Conservation (phyloP, 2,888 invertebrate genomes). For the Lithosia quadra region DNA sequence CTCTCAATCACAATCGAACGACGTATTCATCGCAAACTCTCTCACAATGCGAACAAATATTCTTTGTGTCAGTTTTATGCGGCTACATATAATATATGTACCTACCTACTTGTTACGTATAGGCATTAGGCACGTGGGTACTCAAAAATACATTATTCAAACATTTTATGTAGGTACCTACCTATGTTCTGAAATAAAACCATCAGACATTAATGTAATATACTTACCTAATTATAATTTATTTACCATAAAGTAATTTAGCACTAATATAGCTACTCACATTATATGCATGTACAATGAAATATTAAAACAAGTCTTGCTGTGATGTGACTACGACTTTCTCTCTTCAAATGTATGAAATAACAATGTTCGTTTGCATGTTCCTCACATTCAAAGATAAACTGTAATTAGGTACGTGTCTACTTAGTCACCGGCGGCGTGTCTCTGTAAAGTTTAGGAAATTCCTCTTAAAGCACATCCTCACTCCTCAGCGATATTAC, state of each 20-base stretch:
- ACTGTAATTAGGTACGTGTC: slow-evolving; percentile 47
- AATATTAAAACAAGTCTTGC: slow-evolving; percentile 44
- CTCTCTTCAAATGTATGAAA: slow-evolving; percentile 58
- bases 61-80: slow-evolving; percentile 22
- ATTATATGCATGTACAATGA: slow-evolving; percentile 31
- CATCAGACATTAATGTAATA: not conserved
- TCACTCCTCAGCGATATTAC: slow-evolving; percentile 50
- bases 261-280: not conserved
- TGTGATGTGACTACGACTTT: slow-evolving; percentile 59
- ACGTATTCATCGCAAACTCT: slow-evolving; percentile 22
- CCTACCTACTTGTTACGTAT: slow-evolving; percentile 3
- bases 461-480: slow-evolving; percentile 29
- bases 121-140: not conserved
- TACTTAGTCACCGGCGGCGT: slow-evolving; percentile 26
- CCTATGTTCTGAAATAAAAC: slow-evolving; percentile 2
- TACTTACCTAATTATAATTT: not conserved
- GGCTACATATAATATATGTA: no score
- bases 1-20: slow-evolving; percentile 27
- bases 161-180: not conserved
- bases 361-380: slow-evolving; percentile 53
- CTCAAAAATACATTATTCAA: slow-evolving; percentile 7
- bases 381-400: slow-evolving; percentile 47
- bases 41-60: slow-evolving; percentile 26
- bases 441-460: slow-evolving; percentile 48
- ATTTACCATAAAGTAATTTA: slow-evolving; percentile 1